A percentile compares a stretch with the other conserved stretches of the same genome.
phyloP scores from a whole-genome alignment of 1,140 invertebrate genomes.

The Drosophila insularis region DNA sequence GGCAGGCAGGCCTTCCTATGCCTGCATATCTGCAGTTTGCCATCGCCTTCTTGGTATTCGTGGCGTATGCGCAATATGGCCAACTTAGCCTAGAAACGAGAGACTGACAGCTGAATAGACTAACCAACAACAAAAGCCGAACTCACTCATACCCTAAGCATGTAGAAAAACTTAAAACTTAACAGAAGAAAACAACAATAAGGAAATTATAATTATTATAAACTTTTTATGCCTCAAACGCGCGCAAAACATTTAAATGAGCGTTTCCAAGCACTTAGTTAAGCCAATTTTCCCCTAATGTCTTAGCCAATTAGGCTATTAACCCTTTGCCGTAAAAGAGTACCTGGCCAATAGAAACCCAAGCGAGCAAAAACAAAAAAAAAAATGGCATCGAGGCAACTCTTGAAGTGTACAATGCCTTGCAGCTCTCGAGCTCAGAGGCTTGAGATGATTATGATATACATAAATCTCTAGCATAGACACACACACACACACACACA shows the following conservation, averaged over 20 bases:
- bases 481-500: constrained; percentile 19
- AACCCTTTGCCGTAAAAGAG: background rate
- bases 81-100: constrained; percentile 40
- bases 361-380: background rate
- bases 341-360: background rate
- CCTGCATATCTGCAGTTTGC: constrained; percentile 46
- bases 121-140: background rate
- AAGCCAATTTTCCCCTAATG: background rate
- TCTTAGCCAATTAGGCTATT: background rate
- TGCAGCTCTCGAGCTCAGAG: constrained; percentile 22
- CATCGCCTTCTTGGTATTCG: constrained; percentile 52
- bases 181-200: background rate
- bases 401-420: constrained; percentile 37
- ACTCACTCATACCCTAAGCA: background rate
- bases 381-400: constrained; percentile 19
- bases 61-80: constrained; percentile 77
- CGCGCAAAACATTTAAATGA: background rate
- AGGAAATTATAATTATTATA: background rate
- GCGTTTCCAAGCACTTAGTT: too few relatives aligned
- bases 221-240: too few relatives aligned
- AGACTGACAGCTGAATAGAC: background rate
- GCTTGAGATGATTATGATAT: constrained; percentile 65
- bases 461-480: constrained; percentile 50
- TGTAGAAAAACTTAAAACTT: background rate
- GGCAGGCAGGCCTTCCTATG: constrained; percentile 15